Conservation (phyloP, 2,888 invertebrate species). For the Dicycla oo region DNA sequence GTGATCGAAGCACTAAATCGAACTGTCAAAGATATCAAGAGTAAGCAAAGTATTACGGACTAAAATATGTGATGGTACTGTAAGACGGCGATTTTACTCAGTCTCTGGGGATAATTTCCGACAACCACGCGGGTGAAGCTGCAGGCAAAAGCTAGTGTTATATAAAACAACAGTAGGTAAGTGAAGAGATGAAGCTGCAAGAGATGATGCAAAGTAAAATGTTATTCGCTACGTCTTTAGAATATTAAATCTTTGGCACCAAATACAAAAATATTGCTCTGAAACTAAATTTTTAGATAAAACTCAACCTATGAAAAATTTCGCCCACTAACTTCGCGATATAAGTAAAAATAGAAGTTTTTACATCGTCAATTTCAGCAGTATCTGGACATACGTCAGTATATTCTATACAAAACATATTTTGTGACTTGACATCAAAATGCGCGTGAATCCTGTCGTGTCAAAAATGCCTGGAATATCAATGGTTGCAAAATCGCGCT, state of each 20-base stretch:
- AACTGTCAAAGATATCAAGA: no score
- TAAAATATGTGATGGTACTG: no score
- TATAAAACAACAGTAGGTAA: not conserved
- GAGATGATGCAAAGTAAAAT: slow-evolving; percentile 8
- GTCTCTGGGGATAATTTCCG: no score
- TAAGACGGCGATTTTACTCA: no score
- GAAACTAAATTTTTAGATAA: slow-evolving; percentile 9
- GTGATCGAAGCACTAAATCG: no score
- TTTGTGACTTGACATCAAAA: slow-evolving; percentile 20
- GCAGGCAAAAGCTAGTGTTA: not conserved
- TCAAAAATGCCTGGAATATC: slow-evolving; percentile 41
- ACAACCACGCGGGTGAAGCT: no score
- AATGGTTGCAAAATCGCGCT: slow-evolving; percentile 12
- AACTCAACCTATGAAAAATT: slow-evolving; percentile 46
- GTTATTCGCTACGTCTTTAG: slow-evolving; percentile 1
- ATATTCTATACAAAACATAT: slow-evolving; percentile 8
- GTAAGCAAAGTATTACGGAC: no score
- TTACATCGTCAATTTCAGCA: slow-evolving; percentile 2
- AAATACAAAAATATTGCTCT: not conserved
- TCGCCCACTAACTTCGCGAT: slow-evolving; percentile 12
- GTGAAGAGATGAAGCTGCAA: slow-evolving; percentile 26
- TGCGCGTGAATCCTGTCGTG: slow-evolving; percentile 18
- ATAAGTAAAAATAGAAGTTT: slow-evolving; percentile 19
- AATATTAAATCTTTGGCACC: not conserved
- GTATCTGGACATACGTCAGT: not conserved